Base-by-base conservation (phyloP, 2,113 vertebrate species). In the Prionailurus bengalensis region DNA sequence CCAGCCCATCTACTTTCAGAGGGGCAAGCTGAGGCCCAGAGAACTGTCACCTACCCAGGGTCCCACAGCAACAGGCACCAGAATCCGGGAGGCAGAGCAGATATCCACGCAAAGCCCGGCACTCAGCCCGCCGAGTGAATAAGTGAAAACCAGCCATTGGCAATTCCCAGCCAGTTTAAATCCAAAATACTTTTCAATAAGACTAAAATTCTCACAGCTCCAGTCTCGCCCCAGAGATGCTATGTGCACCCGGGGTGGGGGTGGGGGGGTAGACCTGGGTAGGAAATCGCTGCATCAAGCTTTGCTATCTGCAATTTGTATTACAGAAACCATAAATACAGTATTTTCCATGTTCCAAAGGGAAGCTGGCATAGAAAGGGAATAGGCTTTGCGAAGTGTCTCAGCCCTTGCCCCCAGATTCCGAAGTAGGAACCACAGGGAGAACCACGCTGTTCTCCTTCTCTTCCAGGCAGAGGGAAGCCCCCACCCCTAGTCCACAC, bases 351-450 rank as follows among this genome's bases (percentile, higher is more conserved):
- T 39, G 88, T 66, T 81, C 17, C 63, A 74, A 51, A 31, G 3
- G n/a, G 48, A 36, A 70, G 42, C 45, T 4, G 29, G 66, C 73
- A 63, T 7, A 25, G 45, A 33, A 70, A 74, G 55, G 31, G 71
- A 93, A 58, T 0, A 48, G 84, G 8, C 13, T 66, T 71, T 73
- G 73, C 53, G 29, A 68, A 51, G 39, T 23, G 12, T 82, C 94
- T 27, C 29, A 58, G 53, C 11, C 27, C 87, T 13, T 36, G 15
- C 31, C 58, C 71, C 80, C 6, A 51, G 39, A 84, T 31, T 63
- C 31, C 39, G n/a, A 42, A 1, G 12, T 17, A 19, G 78, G 68
- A 23, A 29, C 23, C 3, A 0, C 1, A 0, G 9, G n/a, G 36
- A 14, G 7, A 13, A 31, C 1, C 7, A 12, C 0, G 14, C 55